phyloP scores from a whole-genome alignment of 2,113 vertebrate species.

The Plecotus auritus region DNA sequence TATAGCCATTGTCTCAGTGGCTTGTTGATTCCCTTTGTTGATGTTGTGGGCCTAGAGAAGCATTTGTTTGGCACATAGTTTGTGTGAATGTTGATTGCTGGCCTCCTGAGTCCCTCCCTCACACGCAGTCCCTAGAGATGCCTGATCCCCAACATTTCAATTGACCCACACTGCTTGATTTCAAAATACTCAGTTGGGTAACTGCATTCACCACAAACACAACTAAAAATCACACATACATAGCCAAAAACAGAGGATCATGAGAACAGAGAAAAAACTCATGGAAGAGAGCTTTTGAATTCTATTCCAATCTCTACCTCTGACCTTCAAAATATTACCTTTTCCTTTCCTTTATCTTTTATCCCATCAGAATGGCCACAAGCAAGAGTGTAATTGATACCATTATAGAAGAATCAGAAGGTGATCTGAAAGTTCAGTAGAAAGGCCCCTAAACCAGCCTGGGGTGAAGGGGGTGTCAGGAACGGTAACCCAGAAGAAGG shows the following conservation, averaged over 20 bases:
- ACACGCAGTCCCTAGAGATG: background rate
- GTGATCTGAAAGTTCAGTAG: background rate
- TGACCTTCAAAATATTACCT: background rate
- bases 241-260: background rate
- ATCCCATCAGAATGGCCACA: background rate
- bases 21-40: background rate
- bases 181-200: background rate
- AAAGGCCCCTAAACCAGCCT: background rate
- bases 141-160: background rate
- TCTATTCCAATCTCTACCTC: background rate
- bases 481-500: background rate
- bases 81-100: background rate
- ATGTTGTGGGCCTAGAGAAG: background rate
- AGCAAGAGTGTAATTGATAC: background rate
- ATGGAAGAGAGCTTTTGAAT: background rate
- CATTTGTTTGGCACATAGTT: background rate
- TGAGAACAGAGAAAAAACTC: background rate
- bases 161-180: background rate
- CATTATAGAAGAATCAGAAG: background rate
- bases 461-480: background rate
- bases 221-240: background rate
- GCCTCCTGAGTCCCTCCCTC: background rate
- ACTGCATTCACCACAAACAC: background rate
- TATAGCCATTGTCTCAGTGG: background rate
- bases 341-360: background rate